Base-by-base conservation (phyloP, 2,797 vertebrate species). In the Paedocypris micromegethes region DNA sequence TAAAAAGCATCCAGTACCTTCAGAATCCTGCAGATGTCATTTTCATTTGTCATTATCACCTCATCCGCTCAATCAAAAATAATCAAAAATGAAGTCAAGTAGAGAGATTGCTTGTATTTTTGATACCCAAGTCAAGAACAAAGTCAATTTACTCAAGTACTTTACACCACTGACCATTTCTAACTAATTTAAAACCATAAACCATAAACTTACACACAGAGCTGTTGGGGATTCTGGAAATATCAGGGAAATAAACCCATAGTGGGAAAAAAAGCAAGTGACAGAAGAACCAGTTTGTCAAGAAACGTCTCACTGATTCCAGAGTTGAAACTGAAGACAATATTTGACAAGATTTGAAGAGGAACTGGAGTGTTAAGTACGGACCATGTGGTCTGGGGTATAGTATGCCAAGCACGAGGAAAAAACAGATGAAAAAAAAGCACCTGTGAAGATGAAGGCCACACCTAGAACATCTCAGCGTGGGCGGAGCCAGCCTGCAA, bases 401-500 rank as follows among this genome's bases (percentile, higher is more conserved):
- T 42, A 66, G 58, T 4, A 44, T 9, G 37, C 6, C 45, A 38
- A 40, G 23, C 43, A 64, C 42, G 7, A 57, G n/a, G 58, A 43
- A 8, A 62, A 5, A 3, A 39, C 42, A 48, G 50, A 54, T 70
- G 62, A 42, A 63, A 54, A 51, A 67, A 58, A 40, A 37, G 41
- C 65, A 66, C 58, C 58, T 62, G 44, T 66, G 41, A 57, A 54
- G 39, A 2, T 6, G 37, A 45, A 45, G 6, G 6, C 49, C 6
- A 6, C 57, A 53, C 59, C 5, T 38, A 67, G 59, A 64, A 56
- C 61, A 69, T 67, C 64, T 66, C 54, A 40, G 54, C 6, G 72
- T 74, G 78, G 78, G 78, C 63, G 78, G 76, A 72, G 44, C 76
- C 70, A 60, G 72, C 53, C 58, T 55, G 45, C 66, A 70, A 70